These are phyloP conservation scores for Crypturellus undulatus DNA, from an alignment of 2,113 vertebrate species.

Conservation along the genomic window DNA sequence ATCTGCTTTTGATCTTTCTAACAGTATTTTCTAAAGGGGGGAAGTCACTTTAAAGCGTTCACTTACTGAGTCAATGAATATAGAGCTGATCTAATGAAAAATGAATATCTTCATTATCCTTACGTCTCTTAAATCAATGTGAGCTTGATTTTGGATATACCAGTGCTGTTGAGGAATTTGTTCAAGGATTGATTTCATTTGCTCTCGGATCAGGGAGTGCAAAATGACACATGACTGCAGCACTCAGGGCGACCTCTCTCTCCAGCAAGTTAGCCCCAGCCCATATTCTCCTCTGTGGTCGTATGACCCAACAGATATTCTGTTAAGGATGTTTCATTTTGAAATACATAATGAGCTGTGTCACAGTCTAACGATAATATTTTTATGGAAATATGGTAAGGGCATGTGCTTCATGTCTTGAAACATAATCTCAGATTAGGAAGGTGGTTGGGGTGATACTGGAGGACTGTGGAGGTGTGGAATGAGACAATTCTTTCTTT, in stretches of 20 bases:
- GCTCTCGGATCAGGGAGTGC: rapidly evolving
- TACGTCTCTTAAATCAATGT: background rate
- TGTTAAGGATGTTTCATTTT: background rate
- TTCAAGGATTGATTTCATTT: background rate
- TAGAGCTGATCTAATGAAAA: background rate
- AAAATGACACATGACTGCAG: background rate
- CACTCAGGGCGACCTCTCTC: rapidly evolving
- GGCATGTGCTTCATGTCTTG: background rate
- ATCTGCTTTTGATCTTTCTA: constrained; percentile 6
- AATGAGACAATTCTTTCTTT: background rate
- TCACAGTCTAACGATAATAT: background rate
- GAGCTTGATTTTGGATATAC: background rate
- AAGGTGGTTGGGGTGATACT: background rate
- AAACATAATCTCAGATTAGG: background rate
- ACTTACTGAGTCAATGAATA: background rate
- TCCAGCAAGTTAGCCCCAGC: background rate
- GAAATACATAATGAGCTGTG: background rate
- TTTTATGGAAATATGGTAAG: background rate
- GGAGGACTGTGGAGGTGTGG: rapidly evolving
- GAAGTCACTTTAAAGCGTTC: background rate
- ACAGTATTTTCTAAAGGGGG: background rate
- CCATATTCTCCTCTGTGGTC: background rate
- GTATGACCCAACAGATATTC: background rate
- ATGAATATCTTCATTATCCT: background rate
- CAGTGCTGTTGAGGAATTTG: background rate